Evolutionary conservation across 2,888 invertebrate genomes (phyloP), one percentile per base, ranked within the genome.

Genomic region (Eurois occulta): DNA sequence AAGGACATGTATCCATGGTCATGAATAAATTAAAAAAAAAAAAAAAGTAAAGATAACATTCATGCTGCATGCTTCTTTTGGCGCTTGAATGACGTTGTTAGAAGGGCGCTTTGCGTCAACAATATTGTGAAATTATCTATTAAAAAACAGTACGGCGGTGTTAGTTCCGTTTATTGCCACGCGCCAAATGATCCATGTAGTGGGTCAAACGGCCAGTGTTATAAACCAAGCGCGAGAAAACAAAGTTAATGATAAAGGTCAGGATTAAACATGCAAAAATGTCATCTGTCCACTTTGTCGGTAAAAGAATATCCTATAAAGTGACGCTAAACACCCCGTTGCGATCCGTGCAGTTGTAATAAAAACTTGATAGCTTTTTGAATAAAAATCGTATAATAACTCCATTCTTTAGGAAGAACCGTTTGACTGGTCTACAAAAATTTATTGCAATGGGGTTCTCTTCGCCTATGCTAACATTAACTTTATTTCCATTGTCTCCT

Each of bases 351-450:
- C 69, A 71, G 35, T 76, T 82, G 16, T 62, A 73, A 83, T 78
- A 82, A 84, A 87, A 87, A 80, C 72, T 72, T 77, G 60, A 81
- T 78, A 76, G 35, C 24, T 77, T 74, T 79, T 81, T 41, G 13
- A 72, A 77, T 80, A 72, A 83, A 84, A 81, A 78, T 73, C 32
- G 18, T 78, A 77, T 73, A 70, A 69, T 75, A 76, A 70, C 77
- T 77, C 21, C 46, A 69, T 69, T 58, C 70, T 77, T 78, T 35
- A 62, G 62, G 66, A 76, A 84, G 62, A 84, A 80, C 67, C 67
- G 80, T 81, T 81, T 64, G 32, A 48, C 73, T 52, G 70, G 52
- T 10, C 28, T 24, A 38, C 35, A 76, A 66, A 77, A 52, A 67
- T 28, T 68, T 38, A 68, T 71, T 66, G 43, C 41, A 55, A 8